Evolutionary conservation across 2,888 invertebrate species (phyloP), one percentile per base, ranked within the genome.

Genomic region (Drosophila pseudotakahashii): DNA sequence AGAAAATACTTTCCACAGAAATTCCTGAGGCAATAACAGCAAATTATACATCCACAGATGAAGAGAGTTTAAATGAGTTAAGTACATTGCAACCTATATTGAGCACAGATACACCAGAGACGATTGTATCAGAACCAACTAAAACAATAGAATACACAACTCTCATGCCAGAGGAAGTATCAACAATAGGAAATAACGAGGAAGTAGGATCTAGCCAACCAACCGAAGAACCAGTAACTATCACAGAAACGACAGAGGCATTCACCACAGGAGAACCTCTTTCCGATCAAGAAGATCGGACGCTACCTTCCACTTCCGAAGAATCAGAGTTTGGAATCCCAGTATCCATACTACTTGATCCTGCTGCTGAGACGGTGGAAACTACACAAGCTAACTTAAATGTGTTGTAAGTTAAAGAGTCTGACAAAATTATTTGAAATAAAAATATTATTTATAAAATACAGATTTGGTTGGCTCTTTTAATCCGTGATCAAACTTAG

Each of bases 341-440:
- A 1, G 47, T 41, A 4, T 47, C 61, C 1, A 34, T 48, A 26
- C 9, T 63, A 16, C 11, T 41, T 16, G 41, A 34, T 19, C 47
- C 13, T 32, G 32, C 7, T 7, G 7, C 45, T 16, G 14, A 61
- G 23, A 16, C n/a, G 3, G 30, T 30, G 7, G 16, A 41, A 34
- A 47, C 63, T 41, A 48, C 63, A 41, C 47, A 62, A n/a, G 14
- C 37, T 5, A 39, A 14, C 19, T 13, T 14, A 23, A 36, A 44
- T 37, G n/a, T n/a, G 14, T 7, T 34, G 10, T 26, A 23, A 62
- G 10, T 32, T 41, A 39, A 14, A 13, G 36, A 19, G 19, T 19
- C 19, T 19, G 19, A 19, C 19, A 19, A 19, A 19, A 14, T 39
- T 7, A 30, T n/a, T 10, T 37, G 37, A 47, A 59, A 62, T 61